Evolutionary conservation across 2,113 vertebrate species (phyloP).

Genomic region (Microcebus tavaratra): DNA sequence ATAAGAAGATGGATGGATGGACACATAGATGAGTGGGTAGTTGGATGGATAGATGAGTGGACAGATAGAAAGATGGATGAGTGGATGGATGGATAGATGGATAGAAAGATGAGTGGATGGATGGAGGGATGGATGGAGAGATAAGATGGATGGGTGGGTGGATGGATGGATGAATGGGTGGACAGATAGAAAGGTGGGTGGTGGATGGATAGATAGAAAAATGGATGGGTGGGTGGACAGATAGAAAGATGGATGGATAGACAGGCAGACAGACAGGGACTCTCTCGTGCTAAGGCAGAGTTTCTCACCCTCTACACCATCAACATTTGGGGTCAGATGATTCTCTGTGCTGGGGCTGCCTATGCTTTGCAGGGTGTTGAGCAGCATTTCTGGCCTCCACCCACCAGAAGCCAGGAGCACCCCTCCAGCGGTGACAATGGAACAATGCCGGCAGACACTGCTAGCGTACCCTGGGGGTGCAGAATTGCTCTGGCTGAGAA

Average conservation of each 20-base stretch:
- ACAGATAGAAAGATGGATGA: neutral
- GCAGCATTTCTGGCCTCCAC: too few relatives aligned
- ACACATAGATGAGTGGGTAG: too few relatives aligned
- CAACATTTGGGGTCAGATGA: neutral
- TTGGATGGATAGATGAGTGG: too few relatives aligned
- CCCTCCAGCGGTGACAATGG: neutral
- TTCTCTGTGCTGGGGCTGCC: neutral
- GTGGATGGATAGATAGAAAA: too few relatives aligned
- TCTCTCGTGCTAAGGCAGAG: neutral
- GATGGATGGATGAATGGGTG: too few relatives aligned
- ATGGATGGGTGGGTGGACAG: neutral
- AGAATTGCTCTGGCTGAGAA: neutral
- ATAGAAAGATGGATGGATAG: neutral
- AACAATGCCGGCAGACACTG: neutral
- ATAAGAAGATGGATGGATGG: neutral
- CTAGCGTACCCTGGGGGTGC: neutral
- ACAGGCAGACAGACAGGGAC: too few relatives aligned
- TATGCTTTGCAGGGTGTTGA: neutral
- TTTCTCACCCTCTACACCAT: neutral
- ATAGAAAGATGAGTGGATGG: too few relatives aligned
- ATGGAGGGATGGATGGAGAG: too few relatives aligned
- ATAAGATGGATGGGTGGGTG: too few relatives aligned
- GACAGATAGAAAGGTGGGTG: too few relatives aligned
- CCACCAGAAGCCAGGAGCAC: neutral
- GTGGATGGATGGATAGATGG: too few relatives aligned